Percentiles rank a stretch among this genome's conserved stretches.
These are phyloP conservation scores for Heteromormyrus szaboi DNA, from an alignment of 2,797 vertebrate genomes.

Conservation along the genomic window DNA sequence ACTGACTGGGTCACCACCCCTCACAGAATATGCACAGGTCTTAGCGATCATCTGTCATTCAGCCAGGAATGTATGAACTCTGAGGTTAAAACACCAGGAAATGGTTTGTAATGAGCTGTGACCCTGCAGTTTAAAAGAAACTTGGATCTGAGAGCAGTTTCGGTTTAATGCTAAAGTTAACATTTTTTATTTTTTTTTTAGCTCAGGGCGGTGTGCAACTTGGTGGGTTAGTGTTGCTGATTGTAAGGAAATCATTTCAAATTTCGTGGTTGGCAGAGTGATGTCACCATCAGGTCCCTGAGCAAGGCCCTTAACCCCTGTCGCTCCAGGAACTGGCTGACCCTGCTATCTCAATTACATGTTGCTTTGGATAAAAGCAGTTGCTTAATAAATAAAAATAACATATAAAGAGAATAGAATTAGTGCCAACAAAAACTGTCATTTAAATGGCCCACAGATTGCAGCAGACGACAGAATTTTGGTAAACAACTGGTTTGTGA, in stretches of 20 bases:
- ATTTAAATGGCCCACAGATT: neutral
- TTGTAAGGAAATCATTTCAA: neutral
- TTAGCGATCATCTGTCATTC: neutral
- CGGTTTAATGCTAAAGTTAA: neutral
- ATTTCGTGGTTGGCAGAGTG: neutral
- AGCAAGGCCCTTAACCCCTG: neutral
- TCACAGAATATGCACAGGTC: neutral
- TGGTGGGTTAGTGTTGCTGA: neutral
- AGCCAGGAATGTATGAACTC: neutral
- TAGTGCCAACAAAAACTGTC: neutral
- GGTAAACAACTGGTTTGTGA: neutral
- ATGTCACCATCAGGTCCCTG: neutral
- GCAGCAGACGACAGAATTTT: neutral
- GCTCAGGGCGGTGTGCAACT: neutral
- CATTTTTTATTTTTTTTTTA: neutral
- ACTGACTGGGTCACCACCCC: neutral
- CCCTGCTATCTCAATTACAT: neutral
- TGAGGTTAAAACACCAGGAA: neutral
- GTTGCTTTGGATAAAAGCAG: neutral
- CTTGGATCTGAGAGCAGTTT: neutral
- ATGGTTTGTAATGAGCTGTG: neutral
- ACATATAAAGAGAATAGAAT: neutral
- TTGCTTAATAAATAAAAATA: neutral
- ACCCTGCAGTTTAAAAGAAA: neutral
- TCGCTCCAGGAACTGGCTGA: neutral